phyloP scores from a whole-genome alignment of 1,140 invertebrate genomes.

The Cephus cinctus region DNA sequence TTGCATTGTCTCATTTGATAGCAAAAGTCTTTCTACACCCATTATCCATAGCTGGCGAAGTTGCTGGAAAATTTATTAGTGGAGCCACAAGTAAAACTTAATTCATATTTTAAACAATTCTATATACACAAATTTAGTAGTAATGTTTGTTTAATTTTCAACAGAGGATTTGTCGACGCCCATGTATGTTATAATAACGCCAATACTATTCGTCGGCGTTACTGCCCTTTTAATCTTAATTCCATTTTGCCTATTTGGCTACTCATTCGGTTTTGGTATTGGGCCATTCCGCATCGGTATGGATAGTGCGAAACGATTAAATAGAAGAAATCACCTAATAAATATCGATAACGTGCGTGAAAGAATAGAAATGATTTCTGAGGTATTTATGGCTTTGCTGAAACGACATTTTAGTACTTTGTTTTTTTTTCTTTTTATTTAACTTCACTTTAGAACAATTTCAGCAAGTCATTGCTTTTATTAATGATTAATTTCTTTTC shows the following conservation, averaged over 20 bases:
- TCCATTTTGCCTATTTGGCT: conserved; percentile 20
- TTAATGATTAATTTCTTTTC: neutral
- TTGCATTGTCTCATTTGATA: conserved; percentile 34
- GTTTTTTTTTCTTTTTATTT: neutral
- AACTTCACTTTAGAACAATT: no score
- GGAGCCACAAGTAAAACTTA: conserved; percentile 30
- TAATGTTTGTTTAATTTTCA: conserved; percentile 3
- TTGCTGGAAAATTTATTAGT: conserved; percentile 27
- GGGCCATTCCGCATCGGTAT: no score
- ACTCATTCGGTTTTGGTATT: conserved; percentile 23
- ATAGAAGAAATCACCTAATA: no score
- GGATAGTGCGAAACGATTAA: no score
- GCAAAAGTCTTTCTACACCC: conserved; percentile 27
- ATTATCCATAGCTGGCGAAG: conserved; percentile 19
- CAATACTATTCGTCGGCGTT: conserved; percentile 14
- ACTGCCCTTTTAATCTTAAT: conserved; percentile 15
- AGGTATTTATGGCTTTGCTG: neutral
- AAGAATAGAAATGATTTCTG: neutral
- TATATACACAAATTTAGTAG: neutral
- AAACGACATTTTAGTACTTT: neutral
- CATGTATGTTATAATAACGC: neutral
- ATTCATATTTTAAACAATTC: neutral
- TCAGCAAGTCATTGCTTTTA: no score
- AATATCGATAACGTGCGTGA: no score
- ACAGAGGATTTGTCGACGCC: no score